Conservation (phyloP, 2,797 vertebrate genomes). For the Macrochelys suwanniensis region DNA sequence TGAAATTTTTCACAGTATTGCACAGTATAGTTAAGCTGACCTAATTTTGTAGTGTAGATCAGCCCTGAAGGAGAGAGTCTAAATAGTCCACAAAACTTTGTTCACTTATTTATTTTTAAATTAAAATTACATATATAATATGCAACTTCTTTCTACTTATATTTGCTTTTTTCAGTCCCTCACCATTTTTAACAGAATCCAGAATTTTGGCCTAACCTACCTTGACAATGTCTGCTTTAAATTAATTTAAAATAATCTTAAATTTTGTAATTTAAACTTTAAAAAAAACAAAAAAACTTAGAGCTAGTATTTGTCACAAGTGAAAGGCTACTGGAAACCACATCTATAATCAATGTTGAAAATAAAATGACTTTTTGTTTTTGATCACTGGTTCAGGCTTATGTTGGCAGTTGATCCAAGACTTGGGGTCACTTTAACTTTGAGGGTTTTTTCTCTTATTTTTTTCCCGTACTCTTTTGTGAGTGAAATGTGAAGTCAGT, state of each 20-base stretch:
- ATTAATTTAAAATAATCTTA: not conserved
- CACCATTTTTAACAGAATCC: conserved; percentile 1
- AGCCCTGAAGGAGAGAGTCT: no score
- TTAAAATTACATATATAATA: not conserved
- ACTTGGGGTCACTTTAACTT: not conserved
- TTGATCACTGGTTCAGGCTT: not conserved
- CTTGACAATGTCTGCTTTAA: not conserved
- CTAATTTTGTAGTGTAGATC: no score
- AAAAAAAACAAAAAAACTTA: not conserved
- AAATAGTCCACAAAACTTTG: no score
- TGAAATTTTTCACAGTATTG: no score
- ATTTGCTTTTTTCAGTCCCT: not conserved
- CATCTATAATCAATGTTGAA: not conserved
- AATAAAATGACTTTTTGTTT: conserved; percentile 26
- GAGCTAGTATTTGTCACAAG: conserved; percentile 4
- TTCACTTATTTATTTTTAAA: no score
- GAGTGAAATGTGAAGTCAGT: no score
- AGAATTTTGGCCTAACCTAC: not conserved
- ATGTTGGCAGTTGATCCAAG: not conserved
- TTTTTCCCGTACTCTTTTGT: not conserved
- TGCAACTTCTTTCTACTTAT: not conserved
- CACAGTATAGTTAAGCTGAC: no score
- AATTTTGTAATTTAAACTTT: not conserved
- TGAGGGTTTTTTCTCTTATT: not conserved
- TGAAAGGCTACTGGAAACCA: not conserved